phyloP scores from a whole-genome alignment of 1,140 invertebrate species.

The Orius laevigatus region DNA sequence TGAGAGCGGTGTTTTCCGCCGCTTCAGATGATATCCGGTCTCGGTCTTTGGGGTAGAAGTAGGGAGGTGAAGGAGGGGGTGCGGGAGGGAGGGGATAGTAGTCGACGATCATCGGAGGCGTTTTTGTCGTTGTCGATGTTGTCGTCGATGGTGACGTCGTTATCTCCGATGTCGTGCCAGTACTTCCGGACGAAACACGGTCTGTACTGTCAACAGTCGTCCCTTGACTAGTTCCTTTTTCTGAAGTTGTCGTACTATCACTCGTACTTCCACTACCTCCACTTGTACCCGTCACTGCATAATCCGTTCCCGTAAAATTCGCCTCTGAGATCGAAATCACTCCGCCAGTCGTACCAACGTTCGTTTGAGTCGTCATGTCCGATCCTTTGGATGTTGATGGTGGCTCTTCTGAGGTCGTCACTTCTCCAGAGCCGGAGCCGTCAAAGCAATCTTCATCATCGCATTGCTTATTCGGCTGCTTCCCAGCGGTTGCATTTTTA shows the following conservation, averaged over 20 bases:
- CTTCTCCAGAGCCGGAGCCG: conserved; percentile 49
- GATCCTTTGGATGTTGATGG: conserved; percentile 21
- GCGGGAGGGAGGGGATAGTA: conserved; percentile 4
- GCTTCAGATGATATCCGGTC: conserved; percentile 52
- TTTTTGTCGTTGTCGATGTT: conserved; percentile 16
- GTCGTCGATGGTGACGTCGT: conserved; percentile 16
- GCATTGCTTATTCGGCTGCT: conserved; percentile 37
- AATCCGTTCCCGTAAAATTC: not conserved
- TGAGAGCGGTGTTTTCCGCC: conserved; percentile 53
- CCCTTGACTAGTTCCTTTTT: not conserved
- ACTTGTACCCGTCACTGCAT: not conserved
- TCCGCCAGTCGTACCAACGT: not conserved
- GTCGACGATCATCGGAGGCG: conserved; percentile 9
- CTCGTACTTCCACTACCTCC: not conserved
- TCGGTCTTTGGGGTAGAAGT: conserved; percentile 25
- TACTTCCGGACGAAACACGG: not conserved
- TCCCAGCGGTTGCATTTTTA: conserved; percentile 21
- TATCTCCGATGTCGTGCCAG: not conserved
- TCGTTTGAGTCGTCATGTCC: not conserved
- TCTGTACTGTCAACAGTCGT: not conserved
- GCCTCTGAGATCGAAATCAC: not conserved
- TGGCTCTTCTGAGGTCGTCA: conserved; percentile 26
- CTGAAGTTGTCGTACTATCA: not conserved
- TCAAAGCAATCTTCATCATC: conserved; percentile 62
- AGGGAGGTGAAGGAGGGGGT: conserved; percentile 12